Conservation (phyloP, 2,888 invertebrate genomes). For the Megaustenia siamemsis region DNA sequence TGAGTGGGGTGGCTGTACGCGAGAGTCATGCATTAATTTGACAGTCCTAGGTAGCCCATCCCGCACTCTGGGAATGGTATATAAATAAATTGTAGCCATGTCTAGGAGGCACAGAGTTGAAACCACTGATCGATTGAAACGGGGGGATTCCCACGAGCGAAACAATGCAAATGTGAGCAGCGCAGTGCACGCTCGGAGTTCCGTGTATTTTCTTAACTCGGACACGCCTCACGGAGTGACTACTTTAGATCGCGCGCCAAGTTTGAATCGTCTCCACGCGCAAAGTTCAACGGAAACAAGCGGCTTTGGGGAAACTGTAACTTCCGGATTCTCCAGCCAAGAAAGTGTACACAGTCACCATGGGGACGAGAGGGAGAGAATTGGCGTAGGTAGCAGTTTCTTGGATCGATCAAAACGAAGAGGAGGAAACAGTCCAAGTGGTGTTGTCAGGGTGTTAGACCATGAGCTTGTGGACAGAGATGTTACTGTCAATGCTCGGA, state of each 20-base stretch:
- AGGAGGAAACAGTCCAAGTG: neutral
- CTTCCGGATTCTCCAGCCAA: slow-evolving; percentile 73
- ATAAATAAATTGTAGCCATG: slow-evolving; percentile 41
- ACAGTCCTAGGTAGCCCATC: slow-evolving; percentile 10
- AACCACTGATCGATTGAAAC: slow-evolving; percentile 33
- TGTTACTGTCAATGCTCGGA: neutral
- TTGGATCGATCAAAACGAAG: slow-evolving; percentile 5
- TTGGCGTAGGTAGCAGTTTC: neutral
- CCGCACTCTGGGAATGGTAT: slow-evolving; percentile 17
- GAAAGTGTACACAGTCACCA: slow-evolving; percentile 70
- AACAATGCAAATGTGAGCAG: slow-evolving; percentile 30
- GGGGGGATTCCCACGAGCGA: slow-evolving; percentile 62
- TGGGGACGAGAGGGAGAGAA: neutral
- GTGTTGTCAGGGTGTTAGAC: neutral
- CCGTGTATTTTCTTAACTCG: neutral
- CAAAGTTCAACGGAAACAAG: slow-evolving; percentile 76
- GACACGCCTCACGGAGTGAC: slow-evolving; percentile 20
- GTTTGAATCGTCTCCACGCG: slow-evolving; percentile 68
- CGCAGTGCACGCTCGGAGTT: slow-evolving; percentile 21
- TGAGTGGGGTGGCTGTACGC: slow-evolving; percentile 18
- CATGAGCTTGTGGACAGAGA: neutral
- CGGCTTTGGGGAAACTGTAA: slow-evolving; percentile 72
- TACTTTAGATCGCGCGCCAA: slow-evolving; percentile 60
- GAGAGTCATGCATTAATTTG: slow-evolving; percentile 28
- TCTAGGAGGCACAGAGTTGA: slow-evolving; percentile 47